Conservation (phyloP, 2,888 invertebrate genomes). For the Protodeltote pygarga region DNA sequence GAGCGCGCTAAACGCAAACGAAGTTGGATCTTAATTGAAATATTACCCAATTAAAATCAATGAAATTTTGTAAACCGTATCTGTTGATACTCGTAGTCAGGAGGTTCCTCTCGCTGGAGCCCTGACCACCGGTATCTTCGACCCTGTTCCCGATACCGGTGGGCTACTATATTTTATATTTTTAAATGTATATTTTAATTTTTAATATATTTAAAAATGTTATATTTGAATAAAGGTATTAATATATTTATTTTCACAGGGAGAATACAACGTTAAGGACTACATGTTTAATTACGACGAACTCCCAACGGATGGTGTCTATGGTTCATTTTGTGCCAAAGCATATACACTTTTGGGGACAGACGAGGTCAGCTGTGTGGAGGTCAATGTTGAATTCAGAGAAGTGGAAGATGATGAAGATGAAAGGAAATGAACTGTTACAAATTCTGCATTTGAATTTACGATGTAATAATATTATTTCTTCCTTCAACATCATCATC, state of each 20-base stretch:
- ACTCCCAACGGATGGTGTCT: slow-evolving; percentile 17
- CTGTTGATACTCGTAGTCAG: too few species aligned
- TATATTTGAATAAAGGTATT: neutral
- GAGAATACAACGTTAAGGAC: slow-evolving; percentile 6
- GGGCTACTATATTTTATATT: neutral
- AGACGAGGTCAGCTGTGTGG: slow-evolving; percentile 27
- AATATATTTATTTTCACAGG: slow-evolving; percentile 8
- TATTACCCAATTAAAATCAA: too few species aligned
- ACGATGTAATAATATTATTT: too few species aligned
- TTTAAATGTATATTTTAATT: too few species aligned
- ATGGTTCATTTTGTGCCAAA: slow-evolving; percentile 16
- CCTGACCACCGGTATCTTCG: too few species aligned
- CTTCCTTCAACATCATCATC: too few species aligned
- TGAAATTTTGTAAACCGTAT: too few species aligned
- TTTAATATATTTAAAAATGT: neutral
- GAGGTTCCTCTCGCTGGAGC: too few species aligned
- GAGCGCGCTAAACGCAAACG: too few species aligned
- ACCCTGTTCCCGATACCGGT: too few species aligned
- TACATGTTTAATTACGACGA: slow-evolving; percentile 32
- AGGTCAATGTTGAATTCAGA: slow-evolving; percentile 27
- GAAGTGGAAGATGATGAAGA: slow-evolving; percentile 22
- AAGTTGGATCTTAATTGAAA: too few species aligned
- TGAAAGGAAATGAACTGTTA: neutral
- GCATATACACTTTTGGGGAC: neutral
- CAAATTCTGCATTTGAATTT: too few species aligned